These are phyloP conservation scores for Scaptodrosophila latifasciaeformis DNA, from an alignment of 2,888 invertebrate species.

Conservation along the genomic window DNA sequence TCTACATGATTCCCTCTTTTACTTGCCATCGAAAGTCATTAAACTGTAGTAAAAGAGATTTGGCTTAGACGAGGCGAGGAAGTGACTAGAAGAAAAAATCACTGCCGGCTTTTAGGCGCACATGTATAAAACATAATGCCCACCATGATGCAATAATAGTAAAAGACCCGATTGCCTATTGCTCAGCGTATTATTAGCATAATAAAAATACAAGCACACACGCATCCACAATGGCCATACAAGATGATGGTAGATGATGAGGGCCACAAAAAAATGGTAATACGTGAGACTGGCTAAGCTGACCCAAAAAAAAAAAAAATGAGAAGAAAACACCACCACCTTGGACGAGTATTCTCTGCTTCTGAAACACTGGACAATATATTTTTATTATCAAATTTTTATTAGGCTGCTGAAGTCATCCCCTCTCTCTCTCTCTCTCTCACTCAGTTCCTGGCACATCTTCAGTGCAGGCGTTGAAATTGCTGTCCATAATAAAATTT, in stretches of 20 bases:
- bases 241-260: constrained; percentile 27
- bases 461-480: no score
- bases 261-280: no score
- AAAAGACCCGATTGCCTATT: constrained; percentile 56
- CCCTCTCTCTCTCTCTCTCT: no score
- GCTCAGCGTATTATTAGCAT: constrained; percentile 72
- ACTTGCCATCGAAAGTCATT: constrained; percentile 31
- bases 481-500: constrained; percentile 56
- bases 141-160: constrained; percentile 42
- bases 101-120: constrained; percentile 64
- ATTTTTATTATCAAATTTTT: constrained; percentile 64
- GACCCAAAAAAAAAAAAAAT: constrained; percentile 5
- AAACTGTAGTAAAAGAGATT: constrained; percentile 59
- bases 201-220: constrained; percentile 68
- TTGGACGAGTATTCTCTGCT: constrained; percentile 8
- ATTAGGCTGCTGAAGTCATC: constrained; percentile 48
- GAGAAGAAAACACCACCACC: neutral
- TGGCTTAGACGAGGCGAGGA: constrained; percentile 8
- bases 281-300: neutral
- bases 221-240: constrained; percentile 16
- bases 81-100: constrained; percentile 48
- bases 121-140: constrained; percentile 34
- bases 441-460: no score
- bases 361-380: constrained; percentile 55
- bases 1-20: no score